Conservation (phyloP, 2,888 invertebrate species). For the Tachina fera region DNA sequence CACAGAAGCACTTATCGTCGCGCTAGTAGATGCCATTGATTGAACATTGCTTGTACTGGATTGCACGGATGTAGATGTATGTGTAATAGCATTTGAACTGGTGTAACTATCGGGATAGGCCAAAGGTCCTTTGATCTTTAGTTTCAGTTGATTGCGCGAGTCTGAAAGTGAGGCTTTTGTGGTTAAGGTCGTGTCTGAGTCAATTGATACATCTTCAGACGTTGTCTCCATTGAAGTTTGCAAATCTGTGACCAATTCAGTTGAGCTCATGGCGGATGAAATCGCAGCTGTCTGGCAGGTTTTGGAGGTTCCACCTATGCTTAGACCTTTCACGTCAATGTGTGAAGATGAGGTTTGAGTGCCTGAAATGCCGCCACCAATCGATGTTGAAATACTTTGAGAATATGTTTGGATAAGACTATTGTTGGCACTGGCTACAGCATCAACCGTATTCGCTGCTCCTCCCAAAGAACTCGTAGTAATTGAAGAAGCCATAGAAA, state of each 20-base stretch:
- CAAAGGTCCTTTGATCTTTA: constrained; percentile 95
- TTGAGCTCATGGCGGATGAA: constrained; percentile 67
- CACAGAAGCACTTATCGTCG: constrained; percentile 75
- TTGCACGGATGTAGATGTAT: constrained; percentile 74
- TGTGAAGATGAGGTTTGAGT: constrained; percentile 32
- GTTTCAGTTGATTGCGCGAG: constrained; percentile 92
- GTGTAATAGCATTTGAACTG: constrained; percentile 66
- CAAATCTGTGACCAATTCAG: constrained; percentile 77
- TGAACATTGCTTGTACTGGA: constrained; percentile 75
- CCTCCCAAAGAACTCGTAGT: constrained; percentile 33
- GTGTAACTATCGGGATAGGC: constrained; percentile 89
- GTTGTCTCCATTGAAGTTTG: constrained; percentile 83
- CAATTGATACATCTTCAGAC: constrained; percentile 83
- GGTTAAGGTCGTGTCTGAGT: constrained; percentile 83
- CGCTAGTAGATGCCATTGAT: constrained; percentile 75
- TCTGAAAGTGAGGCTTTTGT: constrained; percentile 91
- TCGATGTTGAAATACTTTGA: constrained; percentile 65
- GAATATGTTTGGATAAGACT: constrained; percentile 53
- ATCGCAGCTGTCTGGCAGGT: constrained; percentile 47
- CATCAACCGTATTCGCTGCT: constrained; percentile 1
- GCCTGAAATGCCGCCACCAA: constrained; percentile 42
- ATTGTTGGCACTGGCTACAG: constrained; percentile 21
- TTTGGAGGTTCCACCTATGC: constrained; percentile 5
- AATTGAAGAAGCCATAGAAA: constrained; percentile 27
- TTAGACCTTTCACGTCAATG: constrained; percentile 45